phyloP scores from a whole-genome alignment of 2,797 vertebrate species.

The Caiman crocodilus region DNA sequence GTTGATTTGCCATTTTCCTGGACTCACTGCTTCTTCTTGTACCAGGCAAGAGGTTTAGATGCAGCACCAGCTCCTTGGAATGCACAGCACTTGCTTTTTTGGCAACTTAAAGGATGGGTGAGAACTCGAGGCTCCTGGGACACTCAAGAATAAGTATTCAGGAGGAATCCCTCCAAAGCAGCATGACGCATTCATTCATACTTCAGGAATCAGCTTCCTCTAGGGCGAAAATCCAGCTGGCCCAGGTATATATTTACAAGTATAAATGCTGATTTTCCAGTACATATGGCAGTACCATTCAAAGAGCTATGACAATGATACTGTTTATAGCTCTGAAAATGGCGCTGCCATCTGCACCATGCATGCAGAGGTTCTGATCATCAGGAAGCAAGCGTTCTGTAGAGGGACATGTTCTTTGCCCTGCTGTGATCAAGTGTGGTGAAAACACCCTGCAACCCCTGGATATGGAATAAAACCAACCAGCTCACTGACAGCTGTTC shows the following conservation, averaged over 20 bases:
- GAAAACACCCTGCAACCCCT: neutral
- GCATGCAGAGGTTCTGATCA: conserved; percentile 31
- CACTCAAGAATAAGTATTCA: neutral
- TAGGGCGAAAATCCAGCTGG: conserved; percentile 53
- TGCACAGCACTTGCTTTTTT: neutral
- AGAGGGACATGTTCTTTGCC: neutral
- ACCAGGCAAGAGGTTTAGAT: neutral
- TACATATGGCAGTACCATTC: conserved; percentile 95
- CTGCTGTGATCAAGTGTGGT: neutral
- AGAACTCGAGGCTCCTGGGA: neutral
- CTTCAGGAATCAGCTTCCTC: conserved; percentile 46
- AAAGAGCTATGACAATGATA: conserved; percentile 93
- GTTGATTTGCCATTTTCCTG: neutral
- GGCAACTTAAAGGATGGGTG: neutral
- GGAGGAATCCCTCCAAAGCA: conserved; percentile 19
- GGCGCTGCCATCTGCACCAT: conserved; percentile 91
- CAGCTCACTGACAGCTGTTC: rapidly evolving
- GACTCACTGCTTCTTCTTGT: neutral
- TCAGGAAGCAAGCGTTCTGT: conserved; percentile 11
- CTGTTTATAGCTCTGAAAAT: conserved; percentile 95
- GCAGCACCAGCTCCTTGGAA: neutral
- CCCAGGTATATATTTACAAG: conserved; percentile 37
- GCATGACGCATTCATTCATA: neutral
- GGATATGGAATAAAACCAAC: neutral
- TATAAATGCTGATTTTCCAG: conserved; percentile 78